A percentile compares a stretch with the other conserved stretches of the same genome.
phyloP scores from a whole-genome alignment of 2,113 vertebrate genomes.

The Barbus barbus region DNA sequence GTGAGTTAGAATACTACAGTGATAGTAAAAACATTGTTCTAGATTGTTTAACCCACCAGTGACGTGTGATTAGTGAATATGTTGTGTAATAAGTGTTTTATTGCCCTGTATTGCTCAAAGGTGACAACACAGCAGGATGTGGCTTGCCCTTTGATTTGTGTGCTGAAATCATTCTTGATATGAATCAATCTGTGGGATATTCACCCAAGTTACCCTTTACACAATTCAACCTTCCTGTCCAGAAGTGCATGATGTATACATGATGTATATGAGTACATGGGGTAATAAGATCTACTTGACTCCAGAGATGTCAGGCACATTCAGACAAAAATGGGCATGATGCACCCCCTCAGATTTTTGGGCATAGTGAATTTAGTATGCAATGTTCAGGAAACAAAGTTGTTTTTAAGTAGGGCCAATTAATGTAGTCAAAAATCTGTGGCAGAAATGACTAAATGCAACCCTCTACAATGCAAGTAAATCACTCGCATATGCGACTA shows the following conservation, averaged over 20 bases:
- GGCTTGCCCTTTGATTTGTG: slow-evolving; percentile 22
- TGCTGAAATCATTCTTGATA: slow-evolving; percentile 10
- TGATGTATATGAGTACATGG: not conserved
- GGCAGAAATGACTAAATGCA: no score
- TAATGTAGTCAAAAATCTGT: no score
- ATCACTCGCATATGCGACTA: no score
- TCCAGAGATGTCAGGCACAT: not conserved
- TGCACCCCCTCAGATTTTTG: not conserved
- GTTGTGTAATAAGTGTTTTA: not conserved
- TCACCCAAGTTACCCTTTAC: slow-evolving; percentile 10
- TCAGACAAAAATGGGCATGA: not conserved
- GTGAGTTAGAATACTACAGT: not conserved
- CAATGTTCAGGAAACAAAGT: not conserved
- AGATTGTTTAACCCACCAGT: slow-evolving; percentile 6
- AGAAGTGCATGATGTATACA: slow-evolving; percentile 9
- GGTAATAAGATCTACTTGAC: not conserved
- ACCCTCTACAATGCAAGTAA: no score
- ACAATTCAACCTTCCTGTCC: not conserved
- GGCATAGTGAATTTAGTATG: not conserved
- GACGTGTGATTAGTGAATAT: not conserved
- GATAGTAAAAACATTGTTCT: not conserved
- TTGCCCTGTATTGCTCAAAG: slow-evolving; percentile 14
- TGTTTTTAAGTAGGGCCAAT: no score
- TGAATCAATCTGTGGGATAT: not conserved
- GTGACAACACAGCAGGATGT: slow-evolving; percentile 34